phyloP scores from a whole-genome alignment of 1,140 invertebrate species.

The Zelostemma sp. region DNA sequence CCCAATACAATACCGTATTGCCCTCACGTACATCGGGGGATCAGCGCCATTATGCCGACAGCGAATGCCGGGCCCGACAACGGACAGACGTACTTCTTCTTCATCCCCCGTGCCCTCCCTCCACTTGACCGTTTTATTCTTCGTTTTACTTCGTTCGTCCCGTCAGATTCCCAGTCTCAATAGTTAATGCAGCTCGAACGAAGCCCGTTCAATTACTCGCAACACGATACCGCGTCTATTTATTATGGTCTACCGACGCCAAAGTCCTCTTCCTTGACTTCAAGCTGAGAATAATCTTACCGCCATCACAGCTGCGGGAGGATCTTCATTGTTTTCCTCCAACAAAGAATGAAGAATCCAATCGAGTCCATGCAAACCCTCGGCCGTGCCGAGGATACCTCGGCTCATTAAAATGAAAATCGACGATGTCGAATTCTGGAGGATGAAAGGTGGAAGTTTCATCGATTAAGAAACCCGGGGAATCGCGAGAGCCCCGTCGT shows the following conservation, averaged over 20 bases:
- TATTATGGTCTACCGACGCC: conserved; percentile 62
- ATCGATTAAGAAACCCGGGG: neutral
- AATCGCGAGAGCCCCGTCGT: too few relatives aligned
- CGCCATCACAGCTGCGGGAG: conserved; percentile 21
- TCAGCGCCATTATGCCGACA: conserved; percentile 54
- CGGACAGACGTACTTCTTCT: conserved; percentile 37
- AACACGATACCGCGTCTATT: conserved; percentile 65
- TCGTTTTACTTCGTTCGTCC: conserved; percentile 29
- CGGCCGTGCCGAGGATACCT: conserved; percentile 19
- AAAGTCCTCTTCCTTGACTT: conserved; percentile 37
- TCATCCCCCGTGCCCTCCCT: conserved; percentile 14
- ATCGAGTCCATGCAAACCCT: conserved; percentile 13
- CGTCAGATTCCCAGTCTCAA: conserved; percentile 55
- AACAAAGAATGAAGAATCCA: conserved; percentile 21
- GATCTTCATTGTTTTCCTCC: conserved; percentile 41
- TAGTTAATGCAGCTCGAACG: conserved; percentile 60
- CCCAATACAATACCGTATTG: conserved; percentile 62
- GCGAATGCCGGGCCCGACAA: conserved; percentile 40
- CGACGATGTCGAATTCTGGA: conserved; percentile 12
- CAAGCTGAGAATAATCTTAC: conserved; percentile 17
- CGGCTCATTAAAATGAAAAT: conserved; percentile 39
- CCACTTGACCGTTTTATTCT: conserved; percentile 7
- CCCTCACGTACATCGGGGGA: conserved; percentile 56
- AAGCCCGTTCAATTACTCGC: conserved; percentile 64
- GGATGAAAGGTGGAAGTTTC: neutral